Base-by-base conservation (phyloP, 2,113 vertebrate genomes). In the Seriola aureovittata region DNA sequence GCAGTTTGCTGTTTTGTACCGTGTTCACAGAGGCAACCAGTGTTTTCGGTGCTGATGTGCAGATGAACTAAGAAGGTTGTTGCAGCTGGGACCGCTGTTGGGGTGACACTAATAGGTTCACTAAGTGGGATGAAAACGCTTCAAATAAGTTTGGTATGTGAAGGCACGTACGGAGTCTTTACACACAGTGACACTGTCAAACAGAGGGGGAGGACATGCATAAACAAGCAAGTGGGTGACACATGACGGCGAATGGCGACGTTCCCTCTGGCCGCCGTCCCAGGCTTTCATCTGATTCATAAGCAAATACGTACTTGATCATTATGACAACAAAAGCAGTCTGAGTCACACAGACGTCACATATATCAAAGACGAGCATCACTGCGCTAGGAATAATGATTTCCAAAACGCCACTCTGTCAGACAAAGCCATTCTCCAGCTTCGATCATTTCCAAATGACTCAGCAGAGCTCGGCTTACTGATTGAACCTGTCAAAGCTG, bases 211-310 rank as follows among this genome's bases (percentile, higher is more conserved):
- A 88, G 76, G 77, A 90, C 68, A 75, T 44, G 71, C 66, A 42
- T 84, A 88, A 89, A 92, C 87, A 93, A 93, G 92, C 91, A 90
- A 93, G 85, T 90, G 93, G 54, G 66, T 38, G 81, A 93, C 94
- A 95, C 85, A 93, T 94, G 76, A 87, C 36, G 75, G 29, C 48
- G 66, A 75, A 71, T 82, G 77, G 81, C 65, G 59, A 63, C 60
- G 36, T 59, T 86, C 82, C 80, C 84, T 85, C 82, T 86, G 86
- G 85, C 85, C 63, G 85, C 75, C 58, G 58, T 55, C 70, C 73
- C 77, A 52, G 71, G 70, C 90, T 93, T 93, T 92, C 85, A 92
- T 89, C 84, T 88, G 85, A 80, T 85, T 90, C 86, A 90, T 87
- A 78, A 89, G 62, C 57, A 1, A 82, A 85, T 64, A 57, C 64